Evolutionary conservation across 1,140 invertebrate species (phyloP), one percentile per base, ranked within the genome.

Genomic region (Babylonia areolata): DNA sequence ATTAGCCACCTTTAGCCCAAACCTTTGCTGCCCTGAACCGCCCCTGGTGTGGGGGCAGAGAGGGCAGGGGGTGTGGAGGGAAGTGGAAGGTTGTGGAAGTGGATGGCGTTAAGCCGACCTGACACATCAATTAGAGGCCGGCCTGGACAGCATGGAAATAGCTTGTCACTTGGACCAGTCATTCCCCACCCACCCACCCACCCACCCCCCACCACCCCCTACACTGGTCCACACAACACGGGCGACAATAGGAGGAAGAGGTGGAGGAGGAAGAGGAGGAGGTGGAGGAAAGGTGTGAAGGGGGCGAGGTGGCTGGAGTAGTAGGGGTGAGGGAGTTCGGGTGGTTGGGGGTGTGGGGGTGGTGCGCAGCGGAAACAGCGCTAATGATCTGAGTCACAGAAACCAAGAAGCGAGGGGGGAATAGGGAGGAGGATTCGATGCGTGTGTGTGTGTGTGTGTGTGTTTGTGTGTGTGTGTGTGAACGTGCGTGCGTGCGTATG

Each of bases 91-190:
- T n/a, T n/a, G n/a, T n/a, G n/a, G n/a, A n/a, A n/a, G n/a, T n/a
- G n/a, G 31, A 75, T 39, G 75, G 75, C 2, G 35, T 77, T 33
- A 20, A 40, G 75, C 75, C 39, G 75, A 39, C 75, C 75, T 77
- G 75, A 77, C 75, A 77, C 75, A 77, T 77, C 75, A 77, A 77
- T 77, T 77, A 77, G 75, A 77, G 35, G 37, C 28, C 75, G 20
- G 75, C 58, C 58, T 28, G 75, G 35, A 40, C 37, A 77, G 75
- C 75, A 77, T 77, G 35, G 75, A 77, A 77, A 77, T 77, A 40
- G 75, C 12, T 42, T 77, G 75, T 77, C 75, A 77, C 75, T 73
- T 73, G 37, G 46, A 51, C 46, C 46, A 11, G 46, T 51, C 46
- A 51, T 20, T 20, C 46, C 46, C 6, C 46, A 51, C 46, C 20